Base-by-base conservation (phyloP, 53 echinoderm and acorn worm species). In the Apostichopus leukothele region DNA sequence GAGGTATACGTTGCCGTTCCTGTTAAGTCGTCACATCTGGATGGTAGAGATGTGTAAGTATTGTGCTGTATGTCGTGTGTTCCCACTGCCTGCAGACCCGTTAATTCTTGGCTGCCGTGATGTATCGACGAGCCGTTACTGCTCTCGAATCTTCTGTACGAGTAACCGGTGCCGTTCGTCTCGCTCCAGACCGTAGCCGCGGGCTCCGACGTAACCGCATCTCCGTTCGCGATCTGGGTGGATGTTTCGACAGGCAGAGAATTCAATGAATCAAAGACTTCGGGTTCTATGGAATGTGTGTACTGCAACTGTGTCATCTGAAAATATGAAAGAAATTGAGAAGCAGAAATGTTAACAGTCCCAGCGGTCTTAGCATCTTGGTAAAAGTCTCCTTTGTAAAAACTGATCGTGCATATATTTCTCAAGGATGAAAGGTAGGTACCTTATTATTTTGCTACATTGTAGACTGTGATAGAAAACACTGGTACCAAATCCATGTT, bases 181-280 rank as follows among this genome's bases (percentile, higher is more conserved):
- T 50, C 25, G 85, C 66, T 67, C 19, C 20, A 9, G 5, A 63
- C 63, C 12, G 25, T 27, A 10, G 25, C 60, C 9, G 84, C 8
- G 20, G 7, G 9, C 4, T 11, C 19, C 10, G 53, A 19, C 19
- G 79, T 51, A 4, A 13, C 53, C 18, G 5, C 79, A n/a, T 19
- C 51, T 6, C 55, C 19, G 54, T 79, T 16, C 7, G 39, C 51
- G 4, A 19, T 79, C 6, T 57, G 4, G 23, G 20, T 25, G 22
- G 55, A 22, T 18, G 9, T 22, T 3, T 22, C 20, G 18, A n/a
- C 51, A 7, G 21, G 22, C 10, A 10, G 18, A 21, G 85, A 25
- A 10, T 51, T 85, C 11, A 85, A 50, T 51, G 22, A n/a, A 50
- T 85, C 85, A 85, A 85, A 85, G 26, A 85, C 85, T 51, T 85